Conservation (phyloP, 2,797 vertebrate species). For the Euthynnus affinis region DNA sequence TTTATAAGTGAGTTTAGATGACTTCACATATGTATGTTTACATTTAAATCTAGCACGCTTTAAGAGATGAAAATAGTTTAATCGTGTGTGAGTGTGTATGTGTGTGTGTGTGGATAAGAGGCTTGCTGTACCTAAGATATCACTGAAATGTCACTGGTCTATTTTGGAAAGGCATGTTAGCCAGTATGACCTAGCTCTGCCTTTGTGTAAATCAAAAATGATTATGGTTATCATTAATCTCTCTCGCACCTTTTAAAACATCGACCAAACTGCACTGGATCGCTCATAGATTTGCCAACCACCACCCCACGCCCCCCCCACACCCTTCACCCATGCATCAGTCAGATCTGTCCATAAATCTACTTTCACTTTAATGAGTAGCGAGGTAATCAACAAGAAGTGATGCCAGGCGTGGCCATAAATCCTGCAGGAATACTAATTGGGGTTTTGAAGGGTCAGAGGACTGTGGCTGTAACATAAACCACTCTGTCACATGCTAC, state of each 20-base stretch:
- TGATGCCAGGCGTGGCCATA: conserved; percentile 69
- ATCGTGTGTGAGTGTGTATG: neutral
- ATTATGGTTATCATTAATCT: conserved; percentile 25
- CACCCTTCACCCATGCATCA: conserved; percentile 39
- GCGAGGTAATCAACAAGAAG: conserved; percentile 77
- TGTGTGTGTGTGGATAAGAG: neutral
- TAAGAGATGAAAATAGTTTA: neutral
- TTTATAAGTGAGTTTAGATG: neutral
- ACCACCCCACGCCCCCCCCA: neutral
- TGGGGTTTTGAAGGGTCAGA: conserved; percentile 77
- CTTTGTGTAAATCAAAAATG: conserved; percentile 24
- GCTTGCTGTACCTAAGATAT: neutral
- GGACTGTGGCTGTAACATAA: conserved; percentile 64
- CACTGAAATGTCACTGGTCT: neutral
- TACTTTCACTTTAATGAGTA: conserved; percentile 69
- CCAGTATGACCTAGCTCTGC: neutral
- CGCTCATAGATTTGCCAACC: conserved; percentile 36
- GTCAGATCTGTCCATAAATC: conserved; percentile 67
- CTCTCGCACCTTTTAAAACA: conserved; percentile 12
- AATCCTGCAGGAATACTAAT: conserved; percentile 76
- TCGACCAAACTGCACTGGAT: conserved; percentile 11
- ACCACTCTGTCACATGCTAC: conserved; percentile 58
- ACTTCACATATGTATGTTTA: neutral
- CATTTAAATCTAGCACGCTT: too few relatives aligned
- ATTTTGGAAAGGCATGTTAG: conserved; percentile 1